Conservation (phyloP, 2,113 vertebrate species). For the Machaerirhynchus nigripectus region DNA sequence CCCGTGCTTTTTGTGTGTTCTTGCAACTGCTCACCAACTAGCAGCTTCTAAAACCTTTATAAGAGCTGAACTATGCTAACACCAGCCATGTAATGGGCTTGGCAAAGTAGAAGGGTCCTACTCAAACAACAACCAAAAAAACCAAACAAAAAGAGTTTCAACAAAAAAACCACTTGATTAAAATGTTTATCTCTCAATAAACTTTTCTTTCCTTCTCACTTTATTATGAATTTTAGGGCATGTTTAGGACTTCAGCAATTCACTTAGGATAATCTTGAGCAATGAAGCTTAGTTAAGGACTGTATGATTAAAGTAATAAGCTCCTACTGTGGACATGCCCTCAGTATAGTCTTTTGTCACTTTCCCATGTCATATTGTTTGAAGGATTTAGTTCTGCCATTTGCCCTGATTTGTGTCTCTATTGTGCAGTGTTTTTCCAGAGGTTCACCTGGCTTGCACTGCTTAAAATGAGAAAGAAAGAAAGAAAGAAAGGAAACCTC, state of each 20-base stretch:
- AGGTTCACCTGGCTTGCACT: background rate
- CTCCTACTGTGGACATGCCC: background rate
- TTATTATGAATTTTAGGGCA: background rate
- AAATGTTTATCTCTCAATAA: background rate
- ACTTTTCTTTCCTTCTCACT: background rate
- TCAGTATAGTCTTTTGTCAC: background rate
- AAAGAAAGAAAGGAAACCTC: background rate
- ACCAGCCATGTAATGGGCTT: background rate
- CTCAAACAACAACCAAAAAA: background rate
- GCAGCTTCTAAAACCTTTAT: background rate
- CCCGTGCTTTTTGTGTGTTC: background rate
- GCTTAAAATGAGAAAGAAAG: background rate
- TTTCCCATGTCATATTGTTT: background rate
- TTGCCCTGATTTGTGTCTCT: background rate
- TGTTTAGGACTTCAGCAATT: background rate
- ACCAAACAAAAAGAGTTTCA: background rate
- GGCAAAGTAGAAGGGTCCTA: background rate
- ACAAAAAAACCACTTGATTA: background rate
- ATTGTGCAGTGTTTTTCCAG: background rate
- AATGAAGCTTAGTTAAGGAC: background rate
- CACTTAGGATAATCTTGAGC: background rate
- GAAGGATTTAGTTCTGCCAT: background rate
- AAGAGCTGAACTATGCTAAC: background rate
- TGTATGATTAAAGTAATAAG: background rate
- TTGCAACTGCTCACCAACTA: background rate